Evolutionary conservation across 2,888 invertebrate species (phyloP), one percentile per base, ranked within the genome.

Genomic region (Epiblema foenella): DNA sequence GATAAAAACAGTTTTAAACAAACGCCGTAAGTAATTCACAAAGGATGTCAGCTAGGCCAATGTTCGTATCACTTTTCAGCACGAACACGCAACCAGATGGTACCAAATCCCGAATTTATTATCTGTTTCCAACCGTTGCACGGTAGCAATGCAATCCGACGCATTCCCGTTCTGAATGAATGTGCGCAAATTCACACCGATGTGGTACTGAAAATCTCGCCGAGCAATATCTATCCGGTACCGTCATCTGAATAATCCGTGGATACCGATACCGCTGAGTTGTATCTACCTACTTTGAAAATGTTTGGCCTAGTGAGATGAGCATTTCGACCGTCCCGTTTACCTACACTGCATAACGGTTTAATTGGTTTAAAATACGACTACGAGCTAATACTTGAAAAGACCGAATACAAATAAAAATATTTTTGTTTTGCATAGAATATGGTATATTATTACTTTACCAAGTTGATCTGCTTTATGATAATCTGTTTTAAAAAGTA

Each of bases 61-160:
- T 79, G 77, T 81, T 77, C 81, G 82, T 85, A 86, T 87, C 85
- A 88, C 84, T 89, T 86, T 86, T 85, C 85, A 84, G 81, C 81
- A 79, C 77, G 77, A 77, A 76, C 75, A 74, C 74, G 75, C 78
- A 81, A 77, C 84, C 88, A 89, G 89, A 89, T 89, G 89, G 84
- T 83, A 76, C 77, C 78, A 85, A 87, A 89, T 85, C 87, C 89
- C 77, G 85, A 88, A 89, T 90, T 89, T 90, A 90, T 89, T 90
- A 90, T 89, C 87, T 88, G 87, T 89, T 88, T 88, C 86, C 85
- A 83, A 83, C 86, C 85, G 85, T 88, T 86, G 79, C 60, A 78
- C 80, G 77, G 83, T 78, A 81, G 81, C 81, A 77, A 78, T 84
- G 84, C 82, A 85, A 86, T 87, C 79, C 82, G 75, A 79, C 80